Percentiles rank a stretch among this genome's conserved stretches.
phyloP scores from a whole-genome alignment of 2,888 invertebrate species.

The Elegia similella region DNA sequence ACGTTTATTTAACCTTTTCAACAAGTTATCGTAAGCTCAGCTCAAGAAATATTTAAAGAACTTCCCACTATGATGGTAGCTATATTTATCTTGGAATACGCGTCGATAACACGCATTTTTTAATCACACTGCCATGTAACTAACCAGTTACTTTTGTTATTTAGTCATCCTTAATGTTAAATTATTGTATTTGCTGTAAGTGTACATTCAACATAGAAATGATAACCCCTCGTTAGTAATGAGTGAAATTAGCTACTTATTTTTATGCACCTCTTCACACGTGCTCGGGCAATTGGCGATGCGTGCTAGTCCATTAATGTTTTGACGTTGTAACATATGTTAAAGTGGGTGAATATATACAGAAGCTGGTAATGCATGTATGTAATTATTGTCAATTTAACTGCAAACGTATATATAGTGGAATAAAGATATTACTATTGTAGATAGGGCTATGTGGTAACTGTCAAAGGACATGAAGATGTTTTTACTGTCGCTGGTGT shows the following conservation, averaged over 20 bases:
- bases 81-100: conserved; percentile 17
- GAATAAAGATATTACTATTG: too few relatives aligned
- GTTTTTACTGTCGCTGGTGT: too few relatives aligned
- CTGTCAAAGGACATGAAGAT: too few relatives aligned
- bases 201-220: conserved; percentile 56
- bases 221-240: conserved; percentile 43
- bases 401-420: too few relatives aligned
- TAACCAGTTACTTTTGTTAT: conserved; percentile 34
- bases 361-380: too few relatives aligned
- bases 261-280: conserved; percentile 43
- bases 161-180: conserved; percentile 35
- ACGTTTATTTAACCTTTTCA: neutral
- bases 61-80: neutral
- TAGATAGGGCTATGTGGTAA: too few relatives aligned
- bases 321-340: neutral
- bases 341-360: too few relatives aligned
- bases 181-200: conserved; percentile 57
- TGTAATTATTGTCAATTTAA: too few relatives aligned
- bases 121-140: conserved; percentile 43
- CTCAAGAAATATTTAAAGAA: too few relatives aligned
- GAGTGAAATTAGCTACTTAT: conserved; percentile 43
- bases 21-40: neutral
- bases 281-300: conserved; percentile 40
- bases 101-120: conserved; percentile 24
- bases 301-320: conserved; percentile 24